Evolutionary conservation across 1,140 invertebrate species (phyloP).

Genomic region (Apis laboriosa): DNA sequence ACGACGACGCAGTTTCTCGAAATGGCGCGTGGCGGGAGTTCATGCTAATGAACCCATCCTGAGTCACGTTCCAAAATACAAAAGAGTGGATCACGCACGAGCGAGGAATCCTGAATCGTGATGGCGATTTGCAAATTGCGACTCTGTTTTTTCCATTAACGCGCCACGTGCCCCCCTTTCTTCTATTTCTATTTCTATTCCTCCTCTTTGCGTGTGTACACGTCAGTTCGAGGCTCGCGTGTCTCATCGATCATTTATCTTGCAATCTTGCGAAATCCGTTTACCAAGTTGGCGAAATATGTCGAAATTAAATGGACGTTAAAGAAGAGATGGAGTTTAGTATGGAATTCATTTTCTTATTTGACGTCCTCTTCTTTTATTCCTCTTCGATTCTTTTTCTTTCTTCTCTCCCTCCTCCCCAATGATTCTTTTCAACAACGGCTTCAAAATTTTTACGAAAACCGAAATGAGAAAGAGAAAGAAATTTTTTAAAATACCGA

Average conservation of each 20-base stretch:
- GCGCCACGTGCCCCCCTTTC: neutral
- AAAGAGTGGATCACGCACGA: slow-evolving; percentile 16
- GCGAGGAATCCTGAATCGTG: slow-evolving; percentile 20
- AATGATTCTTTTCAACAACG: no score
- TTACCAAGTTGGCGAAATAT: neutral
- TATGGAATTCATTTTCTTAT: no score
- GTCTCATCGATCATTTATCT: neutral
- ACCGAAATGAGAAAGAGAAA: no score
- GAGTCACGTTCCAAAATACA: slow-evolving; percentile 60
- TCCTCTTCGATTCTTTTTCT: no score
- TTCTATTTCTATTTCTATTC: no score
- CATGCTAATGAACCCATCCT: slow-evolving; percentile 59
- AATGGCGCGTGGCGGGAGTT: slow-evolving; percentile 31
- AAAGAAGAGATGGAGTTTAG: neutral
- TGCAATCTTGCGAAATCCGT: neutral
- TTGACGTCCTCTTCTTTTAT: no score
- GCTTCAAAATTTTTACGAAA: no score
- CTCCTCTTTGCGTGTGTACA: neutral
- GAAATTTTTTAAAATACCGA: no score
- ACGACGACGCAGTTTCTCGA: slow-evolving; percentile 25
- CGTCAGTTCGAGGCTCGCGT: no score
- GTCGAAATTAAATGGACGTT: neutral
- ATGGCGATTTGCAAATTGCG: slow-evolving; percentile 53
- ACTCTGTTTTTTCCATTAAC: neutral
- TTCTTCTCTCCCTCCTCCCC: no score